A percentile compares a stretch with the other conserved stretches of the same genome.
Evolutionary conservation across 1,140 invertebrate species (phyloP).

Genomic region (Aricia agestis): DNA sequence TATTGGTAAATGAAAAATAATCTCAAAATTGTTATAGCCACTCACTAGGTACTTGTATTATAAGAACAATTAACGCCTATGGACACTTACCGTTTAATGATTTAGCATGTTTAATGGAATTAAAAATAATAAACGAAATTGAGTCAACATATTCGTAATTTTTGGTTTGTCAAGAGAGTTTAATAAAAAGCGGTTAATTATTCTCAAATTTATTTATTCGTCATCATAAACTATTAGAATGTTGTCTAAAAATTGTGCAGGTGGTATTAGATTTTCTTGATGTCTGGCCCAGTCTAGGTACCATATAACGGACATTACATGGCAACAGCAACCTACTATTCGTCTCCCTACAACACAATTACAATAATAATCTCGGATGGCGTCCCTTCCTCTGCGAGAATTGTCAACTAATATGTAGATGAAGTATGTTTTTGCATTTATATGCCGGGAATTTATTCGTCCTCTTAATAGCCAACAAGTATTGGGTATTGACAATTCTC

Average conservation of each 20-base stretch:
- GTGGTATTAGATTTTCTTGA: slow-evolving; percentile 21
- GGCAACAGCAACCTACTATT: slow-evolving; percentile 32
- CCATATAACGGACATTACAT: slow-evolving; percentile 31
- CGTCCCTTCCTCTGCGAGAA: neutral
- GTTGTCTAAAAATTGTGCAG: slow-evolving; percentile 15
- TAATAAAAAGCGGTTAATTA: neutral
- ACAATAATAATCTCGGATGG: slow-evolving; percentile 19
- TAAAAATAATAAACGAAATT: no score
- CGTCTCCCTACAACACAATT: slow-evolving; percentile 23
- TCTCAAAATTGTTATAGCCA: no score
- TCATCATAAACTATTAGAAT: neutral
- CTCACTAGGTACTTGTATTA: no score
- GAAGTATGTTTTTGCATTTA: neutral
- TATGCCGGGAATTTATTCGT: neutral
- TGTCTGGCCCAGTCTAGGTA: slow-evolving; percentile 30
- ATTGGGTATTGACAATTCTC: neutral
- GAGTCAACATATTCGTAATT: no score
- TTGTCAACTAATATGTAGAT: neutral
- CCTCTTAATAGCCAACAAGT: neutral
- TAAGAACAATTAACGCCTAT: no score
- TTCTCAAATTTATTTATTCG: neutral
- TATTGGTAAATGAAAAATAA: no score
- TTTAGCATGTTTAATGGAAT: no score
- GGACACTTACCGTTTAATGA: no score
- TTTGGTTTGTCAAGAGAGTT: neutral